These are phyloP conservation scores for Coenobita brevimanus DNA, from an alignment of 1,140 invertebrate species.

Conservation along the genomic window DNA sequence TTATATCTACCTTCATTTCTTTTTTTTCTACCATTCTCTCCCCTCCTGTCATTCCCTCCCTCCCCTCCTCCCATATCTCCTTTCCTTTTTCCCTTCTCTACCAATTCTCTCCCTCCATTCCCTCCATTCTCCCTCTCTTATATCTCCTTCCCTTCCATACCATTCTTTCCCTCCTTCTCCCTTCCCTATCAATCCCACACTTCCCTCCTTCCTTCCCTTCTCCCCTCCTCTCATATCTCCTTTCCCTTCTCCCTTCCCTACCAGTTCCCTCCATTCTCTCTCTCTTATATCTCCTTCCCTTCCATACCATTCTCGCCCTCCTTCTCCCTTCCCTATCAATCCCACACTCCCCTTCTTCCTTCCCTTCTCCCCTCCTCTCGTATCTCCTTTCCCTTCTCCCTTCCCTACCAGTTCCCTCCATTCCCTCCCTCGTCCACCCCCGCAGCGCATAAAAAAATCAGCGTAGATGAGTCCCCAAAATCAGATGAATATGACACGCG, in stretches of 20 bases:
- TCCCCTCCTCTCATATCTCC: neutral
- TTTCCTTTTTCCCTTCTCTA: neutral
- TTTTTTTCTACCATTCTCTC: neutral
- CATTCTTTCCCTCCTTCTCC: neutral
- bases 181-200: neutral
- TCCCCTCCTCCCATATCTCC: neutral
- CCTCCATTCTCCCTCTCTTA: neutral
- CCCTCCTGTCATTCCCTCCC: neutral
- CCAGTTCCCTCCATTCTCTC: no score
- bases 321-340: no score
- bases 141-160: neutral
- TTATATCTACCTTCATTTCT: no score
- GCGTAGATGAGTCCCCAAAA: constrained; percentile 31
- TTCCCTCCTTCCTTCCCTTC: neutral
- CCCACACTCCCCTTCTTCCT: no score
- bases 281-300: no score
- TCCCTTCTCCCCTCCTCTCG: no score
- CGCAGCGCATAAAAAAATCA: constrained; percentile 55
- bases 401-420: no score
- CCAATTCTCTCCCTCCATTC: neutral
- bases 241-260: neutral
- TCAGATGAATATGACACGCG: constrained; percentile 37
- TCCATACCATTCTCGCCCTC: no score
- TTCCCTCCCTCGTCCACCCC: constrained; percentile 5
- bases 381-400: neutral